A percentile compares a stretch with the other conserved stretches of the same genome.
phyloP scores from a whole-genome alignment of 2,113 vertebrate genomes.

The Hippolais icterina region DNA sequence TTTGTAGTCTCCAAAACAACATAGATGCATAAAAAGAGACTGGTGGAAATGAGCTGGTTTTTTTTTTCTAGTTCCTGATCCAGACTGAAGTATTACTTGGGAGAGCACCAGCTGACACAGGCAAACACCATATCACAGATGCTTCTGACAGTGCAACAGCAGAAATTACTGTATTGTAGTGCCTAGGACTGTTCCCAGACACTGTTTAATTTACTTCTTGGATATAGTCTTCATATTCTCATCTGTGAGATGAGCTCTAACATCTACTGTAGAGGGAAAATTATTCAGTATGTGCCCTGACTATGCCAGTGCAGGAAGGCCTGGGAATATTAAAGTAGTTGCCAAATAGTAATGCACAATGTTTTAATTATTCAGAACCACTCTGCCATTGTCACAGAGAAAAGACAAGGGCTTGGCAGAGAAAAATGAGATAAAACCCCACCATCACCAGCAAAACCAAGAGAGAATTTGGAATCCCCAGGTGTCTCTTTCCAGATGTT shows the following conservation, averaged over 20 bases:
- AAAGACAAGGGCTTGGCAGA: slow-evolving; percentile 2
- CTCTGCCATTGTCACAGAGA: slow-evolving; percentile 13
- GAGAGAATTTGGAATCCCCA: neutral
- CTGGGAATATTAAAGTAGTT: slow-evolving; percentile 13
- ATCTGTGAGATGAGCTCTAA: slow-evolving; percentile 14
- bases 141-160: neutral
- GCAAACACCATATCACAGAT: neutral
- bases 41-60: neutral
- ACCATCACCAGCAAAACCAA: neutral
- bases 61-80: neutral
- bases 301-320: neutral
- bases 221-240: neutral
- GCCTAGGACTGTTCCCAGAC: slow-evolving; percentile 10
- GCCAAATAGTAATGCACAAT: slow-evolving; percentile 5
- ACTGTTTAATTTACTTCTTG: slow-evolving; percentile 37
- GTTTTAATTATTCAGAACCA: slow-evolving; percentile 49
- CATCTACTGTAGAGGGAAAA: neutral
- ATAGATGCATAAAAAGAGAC: neutral
- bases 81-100: neutral
- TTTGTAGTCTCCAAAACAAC: neutral
- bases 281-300: neutral
- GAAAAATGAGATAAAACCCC: neutral
- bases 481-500: slow-evolving; percentile 18
- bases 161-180: neutral
- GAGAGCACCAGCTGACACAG: neutral